A percentile compares a stretch with the other conserved stretches of the same genome.
Conservation (phyloP, 1,140 invertebrate species). For the Rhopalosiphum padi region DNA sequence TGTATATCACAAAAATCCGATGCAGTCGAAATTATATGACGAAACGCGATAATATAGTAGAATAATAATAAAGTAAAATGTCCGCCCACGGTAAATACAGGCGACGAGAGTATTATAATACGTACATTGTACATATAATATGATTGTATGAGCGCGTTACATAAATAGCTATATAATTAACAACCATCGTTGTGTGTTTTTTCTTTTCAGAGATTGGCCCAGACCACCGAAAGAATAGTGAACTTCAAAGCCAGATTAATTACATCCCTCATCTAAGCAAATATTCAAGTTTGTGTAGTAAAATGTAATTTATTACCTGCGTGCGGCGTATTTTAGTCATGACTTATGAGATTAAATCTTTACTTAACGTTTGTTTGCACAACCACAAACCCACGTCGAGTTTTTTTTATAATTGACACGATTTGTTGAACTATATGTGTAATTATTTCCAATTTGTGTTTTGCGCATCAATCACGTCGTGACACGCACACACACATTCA, state of each 20-base stretch:
- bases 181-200: neutral
- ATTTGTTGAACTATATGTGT: neutral
- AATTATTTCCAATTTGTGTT: neutral
- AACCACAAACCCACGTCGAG: neutral
- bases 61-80: neutral
- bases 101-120: neutral
- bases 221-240: constrained; percentile 85
- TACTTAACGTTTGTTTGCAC: neutral
- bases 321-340: constrained; percentile 32
- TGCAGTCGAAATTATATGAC: neutral
- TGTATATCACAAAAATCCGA: neutral
- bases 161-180: neutral
- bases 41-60: neutral
- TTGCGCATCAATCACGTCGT: neutral
- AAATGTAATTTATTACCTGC: constrained; percentile 36
- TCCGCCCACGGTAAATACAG: neutral
- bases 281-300: constrained; percentile 19
- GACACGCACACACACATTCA: neutral
- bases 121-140: too few relatives aligned
- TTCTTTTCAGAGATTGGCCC: constrained; percentile 75
- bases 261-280: constrained; percentile 79
- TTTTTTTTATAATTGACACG: neutral
- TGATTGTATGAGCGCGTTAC: neutral
- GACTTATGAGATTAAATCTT: neutral
- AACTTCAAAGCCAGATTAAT: constrained; percentile 90